These are phyloP conservation scores for Macquaria australasica DNA, from an alignment of 2,113 vertebrate genomes.

Conservation along the genomic window DNA sequence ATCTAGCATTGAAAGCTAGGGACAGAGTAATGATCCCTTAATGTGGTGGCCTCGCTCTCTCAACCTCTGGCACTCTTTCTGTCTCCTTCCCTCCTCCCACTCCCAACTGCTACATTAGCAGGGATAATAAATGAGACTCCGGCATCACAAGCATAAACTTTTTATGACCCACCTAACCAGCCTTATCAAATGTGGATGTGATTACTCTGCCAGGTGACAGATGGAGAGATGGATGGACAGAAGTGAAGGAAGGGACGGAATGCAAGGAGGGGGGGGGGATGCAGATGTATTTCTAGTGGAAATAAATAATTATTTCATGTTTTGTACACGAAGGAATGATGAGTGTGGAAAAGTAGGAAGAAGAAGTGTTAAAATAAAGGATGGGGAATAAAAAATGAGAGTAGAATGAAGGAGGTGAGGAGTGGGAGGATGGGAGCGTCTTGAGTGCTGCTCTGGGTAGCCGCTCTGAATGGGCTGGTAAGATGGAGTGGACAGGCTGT, in stretches of 20 bases:
- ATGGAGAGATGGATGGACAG: constrained; percentile 68
- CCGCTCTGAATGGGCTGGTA: constrained; percentile 79
- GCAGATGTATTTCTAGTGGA: constrained; percentile 16
- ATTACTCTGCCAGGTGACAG: constrained; percentile 75
- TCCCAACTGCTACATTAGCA: constrained; percentile 79
- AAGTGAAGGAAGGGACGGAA: constrained; percentile 32
- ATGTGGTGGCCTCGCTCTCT: constrained; percentile 74
- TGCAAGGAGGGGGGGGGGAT: not conserved
- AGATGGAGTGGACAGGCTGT: constrained; percentile 87
- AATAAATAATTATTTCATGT: constrained; percentile 61
- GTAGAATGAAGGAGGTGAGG: constrained; percentile 73
- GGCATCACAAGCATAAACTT: constrained; percentile 80
- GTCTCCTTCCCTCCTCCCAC: constrained; percentile 27
- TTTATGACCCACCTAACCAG: constrained; percentile 83
- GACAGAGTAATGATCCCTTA: constrained; percentile 82
- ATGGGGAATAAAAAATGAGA: constrained; percentile 73
- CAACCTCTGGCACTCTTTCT: constrained; percentile 67
- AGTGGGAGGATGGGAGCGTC: constrained; percentile 82
- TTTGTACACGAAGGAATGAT: constrained; percentile 36
- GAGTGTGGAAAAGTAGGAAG: constrained; percentile 41
- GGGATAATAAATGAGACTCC: constrained; percentile 82
- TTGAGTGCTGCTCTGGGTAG: constrained; percentile 72
- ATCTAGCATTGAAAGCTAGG: constrained; percentile 69
- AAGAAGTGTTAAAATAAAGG: constrained; percentile 66
- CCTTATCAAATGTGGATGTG: constrained; percentile 83